A percentile compares a stretch with the other conserved stretches of the same genome.
These are phyloP conservation scores for Drosophila sordidula DNA, from an alignment of 2,888 invertebrate genomes.

Conservation along the genomic window DNA sequence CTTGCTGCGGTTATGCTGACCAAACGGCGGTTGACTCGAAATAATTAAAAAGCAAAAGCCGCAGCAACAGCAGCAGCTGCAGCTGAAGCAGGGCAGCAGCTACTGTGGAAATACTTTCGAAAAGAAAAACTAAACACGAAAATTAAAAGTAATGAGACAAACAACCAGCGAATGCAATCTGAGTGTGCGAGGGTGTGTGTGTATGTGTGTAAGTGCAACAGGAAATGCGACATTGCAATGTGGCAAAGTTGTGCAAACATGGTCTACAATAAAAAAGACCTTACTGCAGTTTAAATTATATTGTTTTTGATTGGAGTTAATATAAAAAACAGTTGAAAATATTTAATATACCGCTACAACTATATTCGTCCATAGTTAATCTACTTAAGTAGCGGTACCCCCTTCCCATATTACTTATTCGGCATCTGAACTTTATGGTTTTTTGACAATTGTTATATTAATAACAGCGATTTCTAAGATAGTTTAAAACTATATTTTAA, in stretches of 20 bases:
- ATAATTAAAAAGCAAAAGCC: slow-evolving; percentile 67
- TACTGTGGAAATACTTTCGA: slow-evolving; percentile 10
- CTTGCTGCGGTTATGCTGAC: slow-evolving; percentile 43
- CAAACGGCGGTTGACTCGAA: slow-evolving; percentile 36
- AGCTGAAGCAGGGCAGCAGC: neutral
- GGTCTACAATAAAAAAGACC: neutral
- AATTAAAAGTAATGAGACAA: slow-evolving; percentile 58
- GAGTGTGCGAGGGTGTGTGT: neutral
- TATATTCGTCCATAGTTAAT: too few species aligned
- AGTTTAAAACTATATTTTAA: too few species aligned
- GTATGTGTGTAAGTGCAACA: slow-evolving; percentile 30
- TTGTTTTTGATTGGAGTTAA: slow-evolving; percentile 2
- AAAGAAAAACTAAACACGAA: slow-evolving; percentile 29
- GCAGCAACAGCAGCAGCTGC: slow-evolving; percentile 1
- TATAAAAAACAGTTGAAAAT: neutral
- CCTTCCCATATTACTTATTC: too few species aligned
- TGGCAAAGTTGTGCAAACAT: slow-evolving; percentile 23
- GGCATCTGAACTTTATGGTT: too few species aligned
- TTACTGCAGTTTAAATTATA: slow-evolving; percentile 1
- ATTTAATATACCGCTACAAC: neutral
- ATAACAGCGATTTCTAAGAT: too few species aligned
- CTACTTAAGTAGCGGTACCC: too few species aligned
- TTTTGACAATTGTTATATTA: too few species aligned
- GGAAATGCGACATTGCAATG: slow-evolving; percentile 38
- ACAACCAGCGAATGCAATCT: slow-evolving; percentile 18